Conservation (phyloP, 1,140 invertebrate genomes). For the Anastrepha ludens region DNA sequence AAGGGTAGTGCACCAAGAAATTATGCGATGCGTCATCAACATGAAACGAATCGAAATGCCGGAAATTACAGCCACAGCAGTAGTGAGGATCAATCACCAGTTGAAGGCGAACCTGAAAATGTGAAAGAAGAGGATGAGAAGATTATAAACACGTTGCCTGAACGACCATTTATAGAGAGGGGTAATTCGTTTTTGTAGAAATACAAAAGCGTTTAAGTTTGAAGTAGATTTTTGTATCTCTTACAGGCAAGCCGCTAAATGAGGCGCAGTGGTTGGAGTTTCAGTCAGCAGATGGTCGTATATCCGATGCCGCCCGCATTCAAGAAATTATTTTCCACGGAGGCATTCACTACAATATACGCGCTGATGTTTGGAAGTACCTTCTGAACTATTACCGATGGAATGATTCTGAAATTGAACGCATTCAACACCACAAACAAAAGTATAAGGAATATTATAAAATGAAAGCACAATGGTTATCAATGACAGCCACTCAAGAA, state of each 20-base stretch:
- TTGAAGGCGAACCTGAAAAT: constrained; percentile 66
- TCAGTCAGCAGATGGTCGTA: constrained; percentile 85
- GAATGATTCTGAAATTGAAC: constrained; percentile 84
- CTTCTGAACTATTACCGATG: constrained; percentile 92
- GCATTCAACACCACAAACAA: constrained; percentile 81
- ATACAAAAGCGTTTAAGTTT: too few relatives aligned
- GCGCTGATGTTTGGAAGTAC: constrained; percentile 96
- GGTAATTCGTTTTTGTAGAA: constrained; percentile 55
- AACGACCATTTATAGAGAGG: constrained; percentile 64
- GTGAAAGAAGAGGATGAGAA: constrained; percentile 70
- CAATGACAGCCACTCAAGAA: constrained; percentile 91
- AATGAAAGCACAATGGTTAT: constrained; percentile 98
- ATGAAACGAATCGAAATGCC: constrained; percentile 64
- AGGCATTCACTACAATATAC: constrained; percentile 82
- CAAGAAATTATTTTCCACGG: constrained; percentile 92
- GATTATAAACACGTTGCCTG: constrained; percentile 68
- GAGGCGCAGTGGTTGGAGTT: constrained; percentile 86
- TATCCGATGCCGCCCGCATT: constrained; percentile 81
- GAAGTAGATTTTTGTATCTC: neutral
- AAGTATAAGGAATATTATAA: constrained; percentile 92
- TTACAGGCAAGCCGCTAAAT: constrained; percentile 78
- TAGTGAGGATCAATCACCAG: constrained; percentile 68
- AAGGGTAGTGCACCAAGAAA: constrained; percentile 80
- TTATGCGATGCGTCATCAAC: constrained; percentile 68
- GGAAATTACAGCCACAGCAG: constrained; percentile 65